A percentile compares a stretch with the other conserved stretches of the same genome.
Evolutionary conservation across 2,113 vertebrate genomes (phyloP).

Genomic region (Pomatorhinus ruficollis): DNA sequence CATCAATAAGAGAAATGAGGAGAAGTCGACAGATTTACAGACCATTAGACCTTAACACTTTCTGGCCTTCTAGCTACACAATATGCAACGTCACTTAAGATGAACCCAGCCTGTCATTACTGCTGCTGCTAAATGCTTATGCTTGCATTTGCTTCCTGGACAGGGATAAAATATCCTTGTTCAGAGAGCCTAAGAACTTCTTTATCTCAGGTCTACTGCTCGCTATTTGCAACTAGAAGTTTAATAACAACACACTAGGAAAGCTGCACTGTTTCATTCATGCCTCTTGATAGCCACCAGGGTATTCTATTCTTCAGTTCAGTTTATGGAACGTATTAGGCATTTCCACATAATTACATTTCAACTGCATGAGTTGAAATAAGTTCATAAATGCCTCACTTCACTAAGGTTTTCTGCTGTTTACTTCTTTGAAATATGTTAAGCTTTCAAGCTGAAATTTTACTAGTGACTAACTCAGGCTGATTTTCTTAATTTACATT

Average conservation of each 20-base stretch:
- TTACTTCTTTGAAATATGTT: neutral
- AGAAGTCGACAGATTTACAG: neutral
- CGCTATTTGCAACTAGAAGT: neutral
- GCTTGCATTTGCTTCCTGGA: neutral
- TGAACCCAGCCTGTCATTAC: accelerated
- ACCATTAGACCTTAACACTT: neutral
- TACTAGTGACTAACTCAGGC: neutral
- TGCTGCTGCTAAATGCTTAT: neutral
- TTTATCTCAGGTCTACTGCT: neutral
- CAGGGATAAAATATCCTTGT: neutral
- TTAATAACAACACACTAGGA: neutral
- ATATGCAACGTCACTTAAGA: neutral
- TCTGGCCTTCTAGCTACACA: neutral
- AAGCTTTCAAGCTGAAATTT: neutral
- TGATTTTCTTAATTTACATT: neutral
- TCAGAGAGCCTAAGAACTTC: neutral
- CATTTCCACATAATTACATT: neutral
- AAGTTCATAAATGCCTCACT: neutral
- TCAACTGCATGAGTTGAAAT: neutral
- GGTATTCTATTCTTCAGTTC: neutral
- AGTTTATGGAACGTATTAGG: neutral
- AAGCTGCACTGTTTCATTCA: neutral
- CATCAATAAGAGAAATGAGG: neutral
- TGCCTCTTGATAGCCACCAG: neutral
- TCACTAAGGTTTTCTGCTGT: neutral